phyloP scores from a whole-genome alignment of 1,140 invertebrate species.

The Drosophila elegans region DNA sequence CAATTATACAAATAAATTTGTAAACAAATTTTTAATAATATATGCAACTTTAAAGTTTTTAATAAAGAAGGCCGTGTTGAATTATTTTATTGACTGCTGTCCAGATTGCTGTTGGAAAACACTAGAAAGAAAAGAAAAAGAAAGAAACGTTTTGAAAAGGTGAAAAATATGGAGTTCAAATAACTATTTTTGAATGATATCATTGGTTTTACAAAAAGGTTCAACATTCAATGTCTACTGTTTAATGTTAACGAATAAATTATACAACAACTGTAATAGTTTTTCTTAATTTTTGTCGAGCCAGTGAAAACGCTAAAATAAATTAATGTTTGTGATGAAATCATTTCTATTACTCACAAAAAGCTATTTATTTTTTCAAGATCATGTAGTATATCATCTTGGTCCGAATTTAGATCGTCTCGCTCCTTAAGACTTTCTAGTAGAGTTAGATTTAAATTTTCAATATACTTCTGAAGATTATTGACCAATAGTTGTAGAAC shows the following conservation, averaged over 20 bases:
- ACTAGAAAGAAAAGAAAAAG: constrained; percentile 9
- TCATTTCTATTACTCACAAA: constrained; percentile 15
- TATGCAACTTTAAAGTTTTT: constrained; percentile 14
- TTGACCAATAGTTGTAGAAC: constrained; percentile 37
- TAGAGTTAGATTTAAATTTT: constrained; percentile 27
- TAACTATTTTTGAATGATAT: too few species aligned
- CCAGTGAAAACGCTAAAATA: too few species aligned
- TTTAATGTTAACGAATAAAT: too few species aligned
- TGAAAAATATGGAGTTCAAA: too few species aligned
- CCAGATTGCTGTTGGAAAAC: constrained; percentile 41
- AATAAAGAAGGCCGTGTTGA: constrained; percentile 12
- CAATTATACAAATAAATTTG: constrained; percentile 29
- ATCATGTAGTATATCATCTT: constrained; percentile 40
- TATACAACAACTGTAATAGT: too few species aligned
- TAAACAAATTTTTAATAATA: constrained; percentile 12
- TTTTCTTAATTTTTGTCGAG: too few species aligned
- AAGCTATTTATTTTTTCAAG: constrained; percentile 45
- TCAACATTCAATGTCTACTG: too few species aligned
- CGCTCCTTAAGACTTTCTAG: constrained; percentile 46
- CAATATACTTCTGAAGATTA: constrained; percentile 27
- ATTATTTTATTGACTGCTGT: constrained; percentile 22
- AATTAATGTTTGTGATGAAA: too few species aligned
- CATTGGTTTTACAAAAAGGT: too few species aligned
- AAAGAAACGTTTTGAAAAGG: too few species aligned
- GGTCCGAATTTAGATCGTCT: constrained; percentile 40